These are phyloP conservation scores for Amazonetta brasiliensis DNA, from an alignment of 2,797 vertebrate genomes.

Conservation along the genomic window DNA sequence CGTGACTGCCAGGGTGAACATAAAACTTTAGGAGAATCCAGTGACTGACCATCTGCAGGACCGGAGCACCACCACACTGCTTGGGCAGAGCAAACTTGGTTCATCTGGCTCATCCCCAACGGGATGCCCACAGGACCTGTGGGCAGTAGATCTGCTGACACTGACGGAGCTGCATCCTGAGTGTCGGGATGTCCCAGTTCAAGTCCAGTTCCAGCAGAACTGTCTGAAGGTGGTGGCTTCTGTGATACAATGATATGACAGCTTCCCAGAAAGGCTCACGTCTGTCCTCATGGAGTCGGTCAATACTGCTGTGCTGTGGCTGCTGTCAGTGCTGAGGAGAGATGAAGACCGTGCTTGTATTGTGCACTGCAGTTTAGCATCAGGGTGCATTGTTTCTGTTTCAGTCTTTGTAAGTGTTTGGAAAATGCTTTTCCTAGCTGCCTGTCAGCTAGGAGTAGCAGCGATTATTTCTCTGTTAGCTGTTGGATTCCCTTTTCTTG, in stretches of 20 bases:
- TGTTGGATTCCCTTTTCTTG: background rate
- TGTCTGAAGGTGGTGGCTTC: background rate
- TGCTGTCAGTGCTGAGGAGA: background rate
- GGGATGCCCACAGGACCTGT: background rate
- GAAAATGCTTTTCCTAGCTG: background rate
- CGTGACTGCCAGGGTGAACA: background rate
- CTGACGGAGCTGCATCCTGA: background rate
- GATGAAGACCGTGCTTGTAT: rapidly evolving
- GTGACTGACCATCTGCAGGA: background rate
- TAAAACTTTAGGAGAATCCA: background rate
- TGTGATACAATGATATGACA: rapidly evolving
- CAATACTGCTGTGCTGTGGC: background rate
- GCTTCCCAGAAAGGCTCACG: background rate
- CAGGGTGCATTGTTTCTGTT: background rate
- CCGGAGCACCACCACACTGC: background rate
- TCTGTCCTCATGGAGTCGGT: background rate
- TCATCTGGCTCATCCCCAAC: background rate
- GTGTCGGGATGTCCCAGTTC: background rate
- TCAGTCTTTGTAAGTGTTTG: background rate
- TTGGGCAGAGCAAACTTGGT: background rate
- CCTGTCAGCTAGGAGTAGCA: background rate
- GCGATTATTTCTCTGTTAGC: background rate
- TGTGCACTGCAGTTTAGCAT: background rate
- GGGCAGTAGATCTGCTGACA: background rate
- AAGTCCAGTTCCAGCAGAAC: background rate